phyloP scores from a whole-genome alignment of 2,888 invertebrate genomes.

The Mesorhabditis spiculigera region DNA sequence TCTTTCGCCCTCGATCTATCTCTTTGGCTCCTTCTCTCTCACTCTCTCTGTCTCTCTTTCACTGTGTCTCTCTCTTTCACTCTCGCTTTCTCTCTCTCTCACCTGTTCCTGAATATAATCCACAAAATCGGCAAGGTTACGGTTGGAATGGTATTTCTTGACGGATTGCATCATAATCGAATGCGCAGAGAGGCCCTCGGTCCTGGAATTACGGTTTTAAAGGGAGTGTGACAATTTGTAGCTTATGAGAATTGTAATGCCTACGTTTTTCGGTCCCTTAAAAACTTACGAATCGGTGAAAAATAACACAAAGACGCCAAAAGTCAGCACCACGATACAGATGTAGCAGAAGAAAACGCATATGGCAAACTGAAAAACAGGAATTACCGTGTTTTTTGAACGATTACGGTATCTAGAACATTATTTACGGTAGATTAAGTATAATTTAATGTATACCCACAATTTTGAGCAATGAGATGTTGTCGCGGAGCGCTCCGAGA shows the following conservation, averaged over 20 bases:
- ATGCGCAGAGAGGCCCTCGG: conserved; percentile 49
- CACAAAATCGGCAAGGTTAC: conserved; percentile 56
- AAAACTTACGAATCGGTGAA: conserved; percentile 52
- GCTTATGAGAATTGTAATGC: conserved; percentile 12
- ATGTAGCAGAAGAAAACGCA: conserved; percentile 54
- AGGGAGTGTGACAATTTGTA: not conserved
- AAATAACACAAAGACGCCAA: conserved; percentile 55
- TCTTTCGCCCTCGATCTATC: no score
- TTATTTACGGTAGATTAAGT: not conserved
- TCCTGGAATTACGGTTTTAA: not conserved
- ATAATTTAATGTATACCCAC: conserved; percentile 27
- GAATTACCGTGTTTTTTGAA: not conserved
- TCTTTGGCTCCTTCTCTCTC: no score
- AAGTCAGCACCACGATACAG: conserved; percentile 48
- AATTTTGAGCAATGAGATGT: conserved; percentile 52
- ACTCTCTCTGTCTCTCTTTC: no score
- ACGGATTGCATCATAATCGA: conserved; percentile 49
- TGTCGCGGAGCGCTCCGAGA: conserved; percentile 56
- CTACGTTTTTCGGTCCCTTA: conserved; percentile 16
- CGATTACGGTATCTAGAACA: not conserved
- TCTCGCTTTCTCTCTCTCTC: no score
- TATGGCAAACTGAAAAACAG: conserved; percentile 50
- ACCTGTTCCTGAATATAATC: conserved; percentile 57
- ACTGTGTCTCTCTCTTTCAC: no score
- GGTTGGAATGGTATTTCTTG: conserved; percentile 53